Conservation (phyloP, 2,113 vertebrate species). For the Probosciger aterrimus region DNA sequence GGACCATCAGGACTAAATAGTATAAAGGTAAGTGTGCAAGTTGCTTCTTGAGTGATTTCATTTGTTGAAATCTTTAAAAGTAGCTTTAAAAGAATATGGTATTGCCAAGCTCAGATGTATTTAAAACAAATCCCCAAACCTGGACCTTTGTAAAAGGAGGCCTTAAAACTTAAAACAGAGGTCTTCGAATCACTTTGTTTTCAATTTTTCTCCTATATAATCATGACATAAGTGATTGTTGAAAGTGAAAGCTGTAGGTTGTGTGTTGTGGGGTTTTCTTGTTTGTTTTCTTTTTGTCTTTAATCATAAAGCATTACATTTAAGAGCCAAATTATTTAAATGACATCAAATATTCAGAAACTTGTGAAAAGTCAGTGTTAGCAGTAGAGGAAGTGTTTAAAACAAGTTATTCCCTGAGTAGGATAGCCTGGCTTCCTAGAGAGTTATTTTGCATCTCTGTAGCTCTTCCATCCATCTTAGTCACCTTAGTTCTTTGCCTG, state of each 20-base stretch:
- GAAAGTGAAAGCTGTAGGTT: neutral
- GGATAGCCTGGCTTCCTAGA: neutral
- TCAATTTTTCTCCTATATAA: neutral
- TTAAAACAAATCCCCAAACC: neutral
- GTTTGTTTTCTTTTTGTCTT: neutral
- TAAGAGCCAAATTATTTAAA: neutral
- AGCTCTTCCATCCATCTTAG: neutral
- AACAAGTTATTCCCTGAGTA: neutral
- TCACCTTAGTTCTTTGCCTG: neutral
- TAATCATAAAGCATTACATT: neutral
- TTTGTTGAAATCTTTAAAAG: neutral
- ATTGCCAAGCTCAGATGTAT: neutral
- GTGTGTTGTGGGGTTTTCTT: neutral
- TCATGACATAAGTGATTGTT: neutral
- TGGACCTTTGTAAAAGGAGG: neutral
- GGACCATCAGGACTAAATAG: slow-evolving; percentile 94
- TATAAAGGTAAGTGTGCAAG: slow-evolving; percentile 82
- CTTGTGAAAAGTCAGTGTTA: neutral
- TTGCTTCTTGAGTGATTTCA: neutral
- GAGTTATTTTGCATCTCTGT: neutral
- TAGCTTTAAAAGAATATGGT: neutral
- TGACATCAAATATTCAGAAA: neutral
- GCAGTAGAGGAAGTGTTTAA: neutral
- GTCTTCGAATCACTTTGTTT: neutral
- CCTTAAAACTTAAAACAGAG: neutral